Evolutionary conservation across 1,140 invertebrate genomes (phyloP), one percentile per base, ranked within the genome.

Genomic region (Conopomorpha cramerella): DNA sequence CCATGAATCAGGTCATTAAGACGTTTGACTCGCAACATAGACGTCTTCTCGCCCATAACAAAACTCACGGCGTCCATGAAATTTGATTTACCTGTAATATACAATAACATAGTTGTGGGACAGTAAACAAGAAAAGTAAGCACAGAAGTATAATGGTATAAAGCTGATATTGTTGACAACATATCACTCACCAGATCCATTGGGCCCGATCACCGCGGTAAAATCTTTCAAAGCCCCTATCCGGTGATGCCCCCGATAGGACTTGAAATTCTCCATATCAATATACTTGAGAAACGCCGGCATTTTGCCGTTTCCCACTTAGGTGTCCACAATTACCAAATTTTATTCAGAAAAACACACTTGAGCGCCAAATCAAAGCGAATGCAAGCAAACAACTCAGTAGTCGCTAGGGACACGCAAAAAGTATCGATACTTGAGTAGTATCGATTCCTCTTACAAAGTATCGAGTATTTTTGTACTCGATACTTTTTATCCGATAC

Each of bases 41-140:
- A 90, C 0, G 96, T 97, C 66, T 96, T 96, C 71, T 99, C 98
- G 4, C 97, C 98, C 87, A 99, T 93, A 34, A 99, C 97, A 83
- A 99, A 99, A 84, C 95, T 98, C 45, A 99, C 96, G 27, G 97
- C 97, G 71, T 99, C 97, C 97, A 99, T 99, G 60, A 99, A 96
- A 76, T 99, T 99, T 0, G 96, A 99, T 81, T 99, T 99, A 13
- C 96, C 96, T 96, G 49, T 16, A 73, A 23, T 6, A 23, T 16
- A 10, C 14, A 15, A 18, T 33, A 15, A 30, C 29, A 30, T 30
- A 7, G 29, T 11, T 7, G 6, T 11, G 29, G 12, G 12, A 30
- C n/a, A 14, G 10, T 12, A 7, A 7, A 7, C n/a, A 11, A 8
- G 6, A 11, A 30, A 30, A 8, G 14, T 11, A n/a, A 8, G 14